Evolutionary conservation across 2,797 vertebrate genomes (phyloP).

Genomic region (Neosilurus hyrtlii): DNA sequence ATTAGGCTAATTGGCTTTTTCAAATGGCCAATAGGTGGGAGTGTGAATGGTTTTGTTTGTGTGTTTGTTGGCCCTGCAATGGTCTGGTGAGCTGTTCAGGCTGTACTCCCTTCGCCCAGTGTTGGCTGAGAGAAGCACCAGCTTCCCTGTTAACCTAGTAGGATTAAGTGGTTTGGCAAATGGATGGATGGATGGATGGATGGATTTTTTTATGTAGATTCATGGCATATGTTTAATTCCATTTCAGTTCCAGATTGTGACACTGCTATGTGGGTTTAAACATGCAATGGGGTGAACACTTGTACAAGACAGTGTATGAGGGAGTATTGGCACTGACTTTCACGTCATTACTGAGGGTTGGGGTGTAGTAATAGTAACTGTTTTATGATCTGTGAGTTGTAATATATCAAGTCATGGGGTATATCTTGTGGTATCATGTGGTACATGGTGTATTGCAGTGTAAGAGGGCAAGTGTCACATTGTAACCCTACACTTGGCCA

Average conservation of each 20-base stretch:
- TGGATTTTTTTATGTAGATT: too few relatives aligned
- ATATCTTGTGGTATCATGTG: too few relatives aligned
- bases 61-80: too few relatives aligned
- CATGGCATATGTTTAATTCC: neutral
- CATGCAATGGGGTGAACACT: neutral
- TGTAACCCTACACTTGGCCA: constrained; percentile 11
- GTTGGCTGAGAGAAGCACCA: too few relatives aligned
- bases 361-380: neutral
- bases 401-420: neutral
- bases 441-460: neutral
- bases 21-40: too few relatives aligned
- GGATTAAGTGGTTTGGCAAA: too few relatives aligned
- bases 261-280: neutral
- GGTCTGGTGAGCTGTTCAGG: too few relatives aligned
- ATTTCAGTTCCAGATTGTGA: neutral
- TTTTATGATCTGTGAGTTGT: neutral
- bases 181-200: too few relatives aligned
- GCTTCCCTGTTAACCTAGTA: too few relatives aligned
- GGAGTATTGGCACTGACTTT: neutral
- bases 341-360: neutral
- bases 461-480: neutral
- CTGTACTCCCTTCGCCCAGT: too few relatives aligned
- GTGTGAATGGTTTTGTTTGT: too few relatives aligned
- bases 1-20: too few relatives aligned
- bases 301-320: neutral